phyloP scores from a whole-genome alignment of 1,140 invertebrate genomes.

The Popillia japonica region DNA sequence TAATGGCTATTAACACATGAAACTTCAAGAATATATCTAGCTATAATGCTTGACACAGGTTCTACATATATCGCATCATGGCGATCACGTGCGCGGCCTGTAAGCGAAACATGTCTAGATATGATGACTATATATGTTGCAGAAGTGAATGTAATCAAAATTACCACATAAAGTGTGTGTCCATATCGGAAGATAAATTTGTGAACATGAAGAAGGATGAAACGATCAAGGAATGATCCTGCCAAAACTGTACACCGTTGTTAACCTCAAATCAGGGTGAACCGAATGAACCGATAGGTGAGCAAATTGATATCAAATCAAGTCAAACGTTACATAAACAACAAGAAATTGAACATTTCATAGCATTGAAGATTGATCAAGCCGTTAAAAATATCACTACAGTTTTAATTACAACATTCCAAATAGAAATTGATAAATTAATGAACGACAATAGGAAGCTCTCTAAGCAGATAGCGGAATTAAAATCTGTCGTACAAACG shows the following conservation, averaged over 20 bases:
- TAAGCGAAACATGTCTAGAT: background rate
- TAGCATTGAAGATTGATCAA: no score
- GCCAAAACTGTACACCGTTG: background rate
- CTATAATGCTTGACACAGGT: no score
- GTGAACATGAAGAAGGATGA: background rate
- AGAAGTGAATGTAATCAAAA: slow-evolving; percentile 11
- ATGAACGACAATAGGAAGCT: no score
- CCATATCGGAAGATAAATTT: background rate
- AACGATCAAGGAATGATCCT: background rate
- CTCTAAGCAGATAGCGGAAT: no score
- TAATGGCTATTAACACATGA: no score
- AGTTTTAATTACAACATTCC: no score
- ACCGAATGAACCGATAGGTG: background rate
- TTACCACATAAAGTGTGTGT: background rate
- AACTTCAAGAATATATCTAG: no score
- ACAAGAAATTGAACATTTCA: no score
- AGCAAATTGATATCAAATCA: background rate
- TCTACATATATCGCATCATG: background rate
- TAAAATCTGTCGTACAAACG: no score
- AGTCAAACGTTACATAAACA: no score
- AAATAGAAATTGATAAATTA: no score
- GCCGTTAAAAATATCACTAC: no score
- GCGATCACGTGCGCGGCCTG: slow-evolving; percentile 2
- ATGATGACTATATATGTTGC: background rate
- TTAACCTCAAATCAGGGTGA: slow-evolving; percentile 7